Evolutionary conservation across 1,140 invertebrate species (phyloP).

Genomic region (Drosophila sproati): DNA sequence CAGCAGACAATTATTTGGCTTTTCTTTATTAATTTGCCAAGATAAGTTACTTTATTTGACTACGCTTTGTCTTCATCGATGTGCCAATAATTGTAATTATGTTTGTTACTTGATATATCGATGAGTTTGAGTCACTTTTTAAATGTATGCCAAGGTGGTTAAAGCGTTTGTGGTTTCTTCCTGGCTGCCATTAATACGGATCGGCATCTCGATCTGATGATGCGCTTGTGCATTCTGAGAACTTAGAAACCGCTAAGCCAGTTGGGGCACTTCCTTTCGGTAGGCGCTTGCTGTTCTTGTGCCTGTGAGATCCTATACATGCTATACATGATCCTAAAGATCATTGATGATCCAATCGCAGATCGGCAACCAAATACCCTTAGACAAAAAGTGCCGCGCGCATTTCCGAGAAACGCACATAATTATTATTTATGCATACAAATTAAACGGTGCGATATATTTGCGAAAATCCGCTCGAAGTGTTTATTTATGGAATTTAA

Average conservation of each 20-base stretch:
- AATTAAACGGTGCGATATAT: constrained; percentile 67
- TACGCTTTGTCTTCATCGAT: too few relatives aligned
- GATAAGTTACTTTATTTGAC: too few relatives aligned
- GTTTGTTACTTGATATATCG: too few relatives aligned
- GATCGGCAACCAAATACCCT: constrained; percentile 24
- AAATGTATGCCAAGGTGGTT: neutral
- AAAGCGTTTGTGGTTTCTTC: constrained; percentile 5
- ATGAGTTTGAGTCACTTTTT: neutral
- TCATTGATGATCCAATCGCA: constrained; percentile 54
- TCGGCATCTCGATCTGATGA: constrained; percentile 23
- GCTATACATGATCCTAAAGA: constrained; percentile 2
- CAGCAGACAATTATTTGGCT: too few relatives aligned
- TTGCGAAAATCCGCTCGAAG: constrained; percentile 61
- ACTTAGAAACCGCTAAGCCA: constrained; percentile 34
- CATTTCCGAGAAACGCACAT: constrained; percentile 60
- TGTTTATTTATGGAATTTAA: constrained; percentile 56
- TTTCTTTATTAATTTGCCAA: too few relatives aligned
- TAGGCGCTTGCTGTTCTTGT: constrained; percentile 22
- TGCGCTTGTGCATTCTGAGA: constrained; percentile 64
- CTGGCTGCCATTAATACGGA: constrained; percentile 15
- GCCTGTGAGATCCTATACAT: constrained; percentile 1
- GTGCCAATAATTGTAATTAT: too few relatives aligned
- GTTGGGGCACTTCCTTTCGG: constrained; percentile 31
- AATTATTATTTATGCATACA: constrained; percentile 80
- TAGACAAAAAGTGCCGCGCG: constrained; percentile 40